A percentile compares a stretch with the other conserved stretches of the same genome.
phyloP scores from a whole-genome alignment of 2,888 invertebrate genomes.

The Acheta domesticus region DNA sequence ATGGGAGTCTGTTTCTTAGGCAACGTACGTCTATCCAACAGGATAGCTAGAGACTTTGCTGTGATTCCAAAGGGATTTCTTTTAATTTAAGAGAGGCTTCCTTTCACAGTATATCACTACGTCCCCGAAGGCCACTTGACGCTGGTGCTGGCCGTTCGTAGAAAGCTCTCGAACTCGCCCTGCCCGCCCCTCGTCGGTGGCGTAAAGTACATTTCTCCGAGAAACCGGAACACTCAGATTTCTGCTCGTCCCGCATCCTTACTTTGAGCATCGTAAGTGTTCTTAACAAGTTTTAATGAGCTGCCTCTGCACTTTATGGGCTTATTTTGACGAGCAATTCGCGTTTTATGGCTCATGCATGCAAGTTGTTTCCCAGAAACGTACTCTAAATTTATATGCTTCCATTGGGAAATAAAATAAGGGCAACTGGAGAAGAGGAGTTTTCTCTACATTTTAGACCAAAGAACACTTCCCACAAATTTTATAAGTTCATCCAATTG shows the following conservation, averaged over 20 bases:
- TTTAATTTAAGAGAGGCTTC: not conserved
- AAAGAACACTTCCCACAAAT: too few species aligned
- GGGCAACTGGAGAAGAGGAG: too few species aligned
- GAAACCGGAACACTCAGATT: not conserved
- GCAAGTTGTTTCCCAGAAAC: conserved; percentile 7
- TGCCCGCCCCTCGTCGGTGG: not conserved
- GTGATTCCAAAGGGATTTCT: not conserved
- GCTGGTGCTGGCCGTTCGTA: not conserved
- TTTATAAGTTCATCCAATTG: too few species aligned
- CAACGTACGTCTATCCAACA: too few species aligned
- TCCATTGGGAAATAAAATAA: not conserved
- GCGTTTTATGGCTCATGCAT: conserved; percentile 7
- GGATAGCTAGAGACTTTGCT: too few species aligned
- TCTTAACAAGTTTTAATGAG: conserved; percentile 12
- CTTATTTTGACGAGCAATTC: conserved; percentile 18
- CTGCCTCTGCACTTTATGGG: not conserved
- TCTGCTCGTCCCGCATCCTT: not conserved
- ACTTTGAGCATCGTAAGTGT: not conserved
- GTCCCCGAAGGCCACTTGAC: not conserved
- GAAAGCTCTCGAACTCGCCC: not conserved
- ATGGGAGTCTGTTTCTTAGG: too few species aligned
- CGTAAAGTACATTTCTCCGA: not conserved
- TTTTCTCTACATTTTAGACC: too few species aligned
- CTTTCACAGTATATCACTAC: not conserved
- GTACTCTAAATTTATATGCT: conserved; percentile 3